Percentiles rank a stretch among this genome's conserved stretches.
Conservation (phyloP, 1,140 invertebrate genomes). For the Planococcus citri region DNA sequence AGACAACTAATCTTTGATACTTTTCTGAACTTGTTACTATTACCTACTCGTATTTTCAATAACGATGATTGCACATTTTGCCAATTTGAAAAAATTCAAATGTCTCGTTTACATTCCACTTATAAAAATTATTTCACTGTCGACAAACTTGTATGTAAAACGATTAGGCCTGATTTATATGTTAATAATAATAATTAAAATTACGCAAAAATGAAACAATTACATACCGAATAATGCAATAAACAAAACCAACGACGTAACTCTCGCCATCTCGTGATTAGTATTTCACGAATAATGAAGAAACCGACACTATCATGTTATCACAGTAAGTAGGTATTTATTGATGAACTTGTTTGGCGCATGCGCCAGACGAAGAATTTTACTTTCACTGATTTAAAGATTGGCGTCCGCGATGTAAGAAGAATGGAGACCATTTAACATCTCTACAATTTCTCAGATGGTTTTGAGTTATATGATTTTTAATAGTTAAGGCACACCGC, state of each 20-base stretch:
- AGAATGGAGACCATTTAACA: background rate
- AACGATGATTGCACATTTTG: too few relatives aligned
- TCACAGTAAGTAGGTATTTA: conserved; percentile 14
- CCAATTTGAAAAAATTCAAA: too few relatives aligned
- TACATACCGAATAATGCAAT: conserved; percentile 11
- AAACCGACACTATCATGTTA: conserved; percentile 12
- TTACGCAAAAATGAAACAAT: background rate
- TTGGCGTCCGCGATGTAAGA: background rate
- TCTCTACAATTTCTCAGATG: background rate
- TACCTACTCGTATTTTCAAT: too few relatives aligned
- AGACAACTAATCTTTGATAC: too few relatives aligned
- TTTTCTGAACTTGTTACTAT: too few relatives aligned
- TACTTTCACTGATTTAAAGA: conserved; percentile 17
- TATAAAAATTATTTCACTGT: too few relatives aligned
- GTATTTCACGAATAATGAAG: conserved; percentile 15
- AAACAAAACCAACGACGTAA: background rate
- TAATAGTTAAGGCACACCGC: background rate
- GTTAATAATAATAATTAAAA: background rate
- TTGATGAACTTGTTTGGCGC: conserved; percentile 4
- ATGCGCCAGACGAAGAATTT: conserved; percentile 15
- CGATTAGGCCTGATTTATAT: too few relatives aligned
- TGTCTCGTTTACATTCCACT: too few relatives aligned
- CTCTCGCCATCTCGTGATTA: conserved; percentile 13
- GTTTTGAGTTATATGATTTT: background rate
- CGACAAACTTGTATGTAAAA: too few relatives aligned